Conservation (phyloP, 2,888 invertebrate genomes). For the Malacosoma neustria region DNA sequence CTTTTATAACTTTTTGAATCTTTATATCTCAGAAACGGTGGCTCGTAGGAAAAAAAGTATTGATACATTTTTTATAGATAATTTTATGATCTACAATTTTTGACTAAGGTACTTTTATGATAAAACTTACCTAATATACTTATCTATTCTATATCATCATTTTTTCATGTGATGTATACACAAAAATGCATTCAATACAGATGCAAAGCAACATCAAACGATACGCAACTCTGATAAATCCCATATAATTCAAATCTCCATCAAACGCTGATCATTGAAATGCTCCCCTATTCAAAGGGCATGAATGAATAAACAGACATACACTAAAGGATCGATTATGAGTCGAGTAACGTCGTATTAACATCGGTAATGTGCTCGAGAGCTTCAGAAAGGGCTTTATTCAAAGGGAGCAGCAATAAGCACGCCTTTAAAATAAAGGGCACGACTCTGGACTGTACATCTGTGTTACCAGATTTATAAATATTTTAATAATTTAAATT, state of each 20-base stretch:
- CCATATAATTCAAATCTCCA: not conserved
- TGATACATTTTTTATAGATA: too few relatives aligned
- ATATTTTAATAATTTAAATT: too few relatives aligned
- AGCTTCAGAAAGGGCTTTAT: constrained; percentile 43
- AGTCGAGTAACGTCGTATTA: constrained; percentile 48
- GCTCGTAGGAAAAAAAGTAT: too few relatives aligned
- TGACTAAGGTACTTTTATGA: too few relatives aligned
- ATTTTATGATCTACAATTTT: too few relatives aligned
- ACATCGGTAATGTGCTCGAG: constrained; percentile 56
- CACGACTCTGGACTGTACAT: constrained; percentile 10
- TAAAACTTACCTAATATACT: too few relatives aligned
- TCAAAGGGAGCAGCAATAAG: constrained; percentile 34
- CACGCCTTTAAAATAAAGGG: constrained; percentile 37
- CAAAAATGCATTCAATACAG: too few relatives aligned
- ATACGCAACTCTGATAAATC: not conserved
- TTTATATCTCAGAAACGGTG: too few relatives aligned
- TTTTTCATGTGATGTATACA: too few relatives aligned
- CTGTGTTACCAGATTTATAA: not conserved
- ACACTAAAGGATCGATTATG: constrained; percentile 47
- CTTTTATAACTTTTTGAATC: too few relatives aligned
- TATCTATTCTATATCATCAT: too few relatives aligned
- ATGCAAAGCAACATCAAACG: not conserved
- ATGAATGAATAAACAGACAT: not conserved
- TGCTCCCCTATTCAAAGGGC: not conserved
- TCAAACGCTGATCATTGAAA: not conserved